These are phyloP conservation scores for Australoheros facetus DNA, from an alignment of 2,797 vertebrate genomes.

Conservation along the genomic window DNA sequence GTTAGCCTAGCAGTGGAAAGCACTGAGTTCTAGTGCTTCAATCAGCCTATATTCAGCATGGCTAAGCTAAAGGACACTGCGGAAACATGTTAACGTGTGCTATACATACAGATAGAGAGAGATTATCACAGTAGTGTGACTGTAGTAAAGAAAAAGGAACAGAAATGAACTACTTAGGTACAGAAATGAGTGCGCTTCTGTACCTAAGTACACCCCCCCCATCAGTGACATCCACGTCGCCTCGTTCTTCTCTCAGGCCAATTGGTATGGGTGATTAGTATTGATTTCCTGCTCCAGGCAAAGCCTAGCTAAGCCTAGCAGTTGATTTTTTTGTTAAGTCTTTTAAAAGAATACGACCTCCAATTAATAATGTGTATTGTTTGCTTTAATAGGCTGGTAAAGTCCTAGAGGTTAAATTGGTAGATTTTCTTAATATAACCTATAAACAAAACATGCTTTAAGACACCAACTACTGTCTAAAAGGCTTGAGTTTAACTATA, in stretches of 20 bases:
- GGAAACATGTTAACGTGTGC: not conserved
- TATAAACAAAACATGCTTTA: not conserved
- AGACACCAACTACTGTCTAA: not conserved
- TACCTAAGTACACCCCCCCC: not conserved
- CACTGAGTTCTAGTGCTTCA: conserved; percentile 10
- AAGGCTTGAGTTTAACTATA: not conserved
- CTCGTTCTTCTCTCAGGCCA: conserved; percentile 15
- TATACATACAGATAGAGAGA: conserved; percentile 1
- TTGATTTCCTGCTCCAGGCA: conserved; percentile 27
- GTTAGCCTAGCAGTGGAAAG: conserved; percentile 31
- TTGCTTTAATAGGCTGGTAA: not conserved
- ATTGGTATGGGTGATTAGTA: conserved; percentile 37
- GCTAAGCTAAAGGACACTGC: conserved; percentile 16
- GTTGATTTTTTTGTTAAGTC: not conserved
- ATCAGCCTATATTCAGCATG: not conserved
- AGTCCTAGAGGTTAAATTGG: not conserved
- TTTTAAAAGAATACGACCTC: not conserved
- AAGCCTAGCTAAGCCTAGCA: not conserved
- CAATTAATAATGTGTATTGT: not conserved
- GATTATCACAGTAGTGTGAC: not conserved
- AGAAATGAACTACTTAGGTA: not conserved
- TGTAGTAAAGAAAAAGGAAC: not conserved
- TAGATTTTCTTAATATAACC: not conserved
- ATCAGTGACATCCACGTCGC: not conserved
- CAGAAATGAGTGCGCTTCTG: not conserved